Base-by-base conservation (phyloP, 2,888 invertebrate species). In the Eledone cirrhosa region DNA sequence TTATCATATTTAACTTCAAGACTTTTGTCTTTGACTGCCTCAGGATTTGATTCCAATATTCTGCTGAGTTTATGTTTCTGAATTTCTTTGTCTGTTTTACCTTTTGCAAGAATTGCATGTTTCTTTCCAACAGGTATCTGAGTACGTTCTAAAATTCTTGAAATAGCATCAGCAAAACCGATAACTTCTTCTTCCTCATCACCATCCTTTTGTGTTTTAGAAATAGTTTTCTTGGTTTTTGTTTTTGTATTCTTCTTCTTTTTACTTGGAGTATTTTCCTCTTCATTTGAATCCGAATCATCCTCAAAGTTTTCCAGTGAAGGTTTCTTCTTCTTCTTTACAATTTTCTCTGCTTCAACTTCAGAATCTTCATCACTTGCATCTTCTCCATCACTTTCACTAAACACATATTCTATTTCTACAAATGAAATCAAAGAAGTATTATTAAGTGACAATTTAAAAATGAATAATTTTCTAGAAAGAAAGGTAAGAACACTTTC, bases 91-190 rank as follows among this genome's bases (percentile, higher is more conserved):
- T 72, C 72, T 11, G 72, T 72, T n/a, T 72, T 72, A 41, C 72
- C 72, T 79, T 84, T 84, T 2, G 85, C 83, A 19, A 87, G 81
- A 59, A 87, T 86, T 41, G 83, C 82, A 1, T 72, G 31, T 33
- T 72, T 41, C 19, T 31, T n/a, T 4, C 33, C 31, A 31, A 82
- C 80, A 78, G 84, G 83, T 41, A 86, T 84, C 16, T 85, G 80
- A 75, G 82, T 78, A 48, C 84, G 86, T 22, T 80, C 77, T 5
- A 87, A 77, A 80, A 87, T 87, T 80, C 83, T 86, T 22, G 85
- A 80, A 81, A 86, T 81, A 41, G 83, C 85, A 82, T 84, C 81
- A 31, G 86, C 86, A 80, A 85, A 80, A n/a, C 85, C 72, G 19
- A n/a, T 4, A 13, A n/a, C n/a, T 5, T 31, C 41, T 31, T 33